Conservation (phyloP, 2,113 vertebrate species). For the Pteronura brasiliensis region DNA sequence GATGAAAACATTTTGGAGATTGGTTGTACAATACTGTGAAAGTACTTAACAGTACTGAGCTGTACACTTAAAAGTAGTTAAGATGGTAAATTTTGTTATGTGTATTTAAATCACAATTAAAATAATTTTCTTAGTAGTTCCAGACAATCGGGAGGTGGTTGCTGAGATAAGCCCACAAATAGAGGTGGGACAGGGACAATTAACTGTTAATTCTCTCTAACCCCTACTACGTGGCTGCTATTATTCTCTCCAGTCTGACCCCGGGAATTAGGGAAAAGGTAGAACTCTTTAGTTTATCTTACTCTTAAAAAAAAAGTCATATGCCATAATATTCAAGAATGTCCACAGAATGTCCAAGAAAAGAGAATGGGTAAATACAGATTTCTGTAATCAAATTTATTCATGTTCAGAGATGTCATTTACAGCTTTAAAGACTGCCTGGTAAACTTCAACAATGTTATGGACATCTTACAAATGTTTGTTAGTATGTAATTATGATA, state of each 20-base stretch:
- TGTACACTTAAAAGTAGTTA: background rate
- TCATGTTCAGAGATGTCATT: background rate
- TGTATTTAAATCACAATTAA: background rate
- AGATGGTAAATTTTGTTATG: background rate
- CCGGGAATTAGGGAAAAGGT: background rate
- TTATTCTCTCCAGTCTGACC: background rate
- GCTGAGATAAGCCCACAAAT: background rate
- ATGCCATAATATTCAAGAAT: background rate
- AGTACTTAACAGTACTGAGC: background rate
- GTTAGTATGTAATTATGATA: background rate
- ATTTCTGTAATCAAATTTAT: constrained; percentile 60
- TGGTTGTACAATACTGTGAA: background rate
- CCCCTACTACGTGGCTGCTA: background rate
- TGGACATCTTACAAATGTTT: constrained; percentile 1
- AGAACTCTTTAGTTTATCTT: background rate
- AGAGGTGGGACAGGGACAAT: too few species aligned
- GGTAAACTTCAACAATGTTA: constrained; percentile 28
- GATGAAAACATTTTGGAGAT: background rate
- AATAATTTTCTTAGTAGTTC: background rate
- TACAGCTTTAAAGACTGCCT: constrained; percentile 26
- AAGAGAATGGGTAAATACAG: background rate
- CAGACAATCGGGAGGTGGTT: background rate
- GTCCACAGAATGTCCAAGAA: background rate
- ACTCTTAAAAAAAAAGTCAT: background rate
- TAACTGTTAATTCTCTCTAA: background rate